Evolutionary conservation across 1,140 invertebrate genomes (phyloP).

Genomic region (Galleria mellonella): DNA sequence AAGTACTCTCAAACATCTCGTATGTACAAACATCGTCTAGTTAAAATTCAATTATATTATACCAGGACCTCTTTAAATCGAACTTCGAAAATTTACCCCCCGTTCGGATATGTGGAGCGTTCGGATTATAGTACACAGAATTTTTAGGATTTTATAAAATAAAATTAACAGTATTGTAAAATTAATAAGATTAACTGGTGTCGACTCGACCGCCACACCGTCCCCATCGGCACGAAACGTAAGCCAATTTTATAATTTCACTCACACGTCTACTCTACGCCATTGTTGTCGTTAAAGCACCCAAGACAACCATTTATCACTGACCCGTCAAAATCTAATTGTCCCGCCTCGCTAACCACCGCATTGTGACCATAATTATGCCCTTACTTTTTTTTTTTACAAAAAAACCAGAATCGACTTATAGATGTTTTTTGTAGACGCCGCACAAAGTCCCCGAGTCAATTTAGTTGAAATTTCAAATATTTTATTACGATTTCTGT

Average conservation of each 20-base stretch:
- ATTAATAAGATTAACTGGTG: too few relatives aligned
- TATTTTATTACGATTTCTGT: conserved; percentile 30
- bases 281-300: conserved; percentile 25
- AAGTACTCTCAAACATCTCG: too few relatives aligned
- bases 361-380: conserved; percentile 67
- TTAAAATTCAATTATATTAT: too few relatives aligned
- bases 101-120: too few relatives aligned
- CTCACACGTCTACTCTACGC: conserved; percentile 16
- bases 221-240: background rate
- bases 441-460: conserved; percentile 23
- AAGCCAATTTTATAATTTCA: background rate
- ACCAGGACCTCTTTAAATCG: too few relatives aligned
- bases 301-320: conserved; percentile 61
- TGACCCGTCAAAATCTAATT: conserved; percentile 69
- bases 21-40: too few relatives aligned
- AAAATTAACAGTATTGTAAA: too few relatives aligned
- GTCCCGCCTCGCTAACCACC: conserved; percentile 60
- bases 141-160: too few relatives aligned
- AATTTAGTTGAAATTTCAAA: conserved; percentile 46
- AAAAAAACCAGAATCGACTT: conserved; percentile 50
- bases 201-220: too few relatives aligned
- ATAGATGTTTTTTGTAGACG: conserved; percentile 36
- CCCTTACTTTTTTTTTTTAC: conserved; percentile 62
- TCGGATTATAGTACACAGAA: too few relatives aligned
- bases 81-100: too few relatives aligned